These are phyloP conservation scores for Archips crataeganus DNA, from an alignment of 2,888 invertebrate genomes.

Conservation along the genomic window DNA sequence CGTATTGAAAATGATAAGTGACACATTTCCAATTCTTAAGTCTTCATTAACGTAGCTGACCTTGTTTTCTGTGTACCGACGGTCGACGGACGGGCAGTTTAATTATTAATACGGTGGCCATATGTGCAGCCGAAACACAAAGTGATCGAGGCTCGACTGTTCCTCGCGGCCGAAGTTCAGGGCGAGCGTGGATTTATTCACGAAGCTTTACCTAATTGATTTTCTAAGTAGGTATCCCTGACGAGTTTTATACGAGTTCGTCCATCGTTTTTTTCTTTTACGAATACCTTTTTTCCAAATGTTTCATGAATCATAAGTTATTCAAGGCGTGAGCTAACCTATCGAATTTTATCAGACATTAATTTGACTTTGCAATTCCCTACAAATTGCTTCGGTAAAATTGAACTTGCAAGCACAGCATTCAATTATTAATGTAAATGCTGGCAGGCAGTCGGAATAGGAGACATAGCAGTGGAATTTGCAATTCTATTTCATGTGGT, in stretches of 20 bases:
- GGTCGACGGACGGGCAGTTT: conserved; percentile 15
- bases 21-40: no score
- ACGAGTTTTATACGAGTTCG: neutral
- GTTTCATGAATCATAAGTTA: neutral
- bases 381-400: neutral
- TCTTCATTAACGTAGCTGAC: neutral
- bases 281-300: neutral
- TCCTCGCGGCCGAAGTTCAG: neutral
- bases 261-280: neutral
- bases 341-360: neutral
- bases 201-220: conserved; percentile 23
- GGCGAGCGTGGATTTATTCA: conserved; percentile 9
- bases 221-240: conserved; percentile 9
- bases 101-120: conserved; percentile 32
- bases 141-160: conserved; percentile 11
- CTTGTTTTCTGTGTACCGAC: conserved; percentile 1
- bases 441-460: neutral
- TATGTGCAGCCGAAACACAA: conserved; percentile 23
- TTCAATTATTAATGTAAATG: neutral
- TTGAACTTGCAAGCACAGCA: neutral
- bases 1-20: no score
- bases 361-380: neutral
- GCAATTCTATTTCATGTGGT: neutral
- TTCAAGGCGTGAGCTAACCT: neutral
- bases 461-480: neutral